These are phyloP conservation scores for Otus sunia DNA, from an alignment of 2,113 vertebrate species.

Conservation along the genomic window DNA sequence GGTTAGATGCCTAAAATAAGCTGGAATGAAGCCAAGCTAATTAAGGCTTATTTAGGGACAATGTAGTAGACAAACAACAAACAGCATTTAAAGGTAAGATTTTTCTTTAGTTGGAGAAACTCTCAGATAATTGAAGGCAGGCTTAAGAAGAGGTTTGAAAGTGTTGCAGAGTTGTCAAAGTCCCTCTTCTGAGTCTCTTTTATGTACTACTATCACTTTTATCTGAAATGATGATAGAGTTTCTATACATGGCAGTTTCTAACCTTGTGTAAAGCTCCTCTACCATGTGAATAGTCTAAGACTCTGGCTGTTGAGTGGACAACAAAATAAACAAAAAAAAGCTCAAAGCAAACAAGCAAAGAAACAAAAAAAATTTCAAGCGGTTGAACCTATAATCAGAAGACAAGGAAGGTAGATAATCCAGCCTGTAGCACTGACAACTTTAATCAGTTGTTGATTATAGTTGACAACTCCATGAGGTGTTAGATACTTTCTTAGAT, in stretches of 20 bases:
- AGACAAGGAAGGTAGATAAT: neutral
- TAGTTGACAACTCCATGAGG: neutral
- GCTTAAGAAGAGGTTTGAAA: neutral
- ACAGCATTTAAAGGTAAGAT: neutral
- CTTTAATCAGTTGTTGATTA: neutral
- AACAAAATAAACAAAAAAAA: neutral
- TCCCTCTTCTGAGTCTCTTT: neutral
- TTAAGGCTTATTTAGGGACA: neutral
- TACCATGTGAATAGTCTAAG: neutral
- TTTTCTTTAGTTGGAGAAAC: neutral
- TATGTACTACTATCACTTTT: neutral
- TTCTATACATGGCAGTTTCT: neutral
- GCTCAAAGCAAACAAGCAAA: neutral
- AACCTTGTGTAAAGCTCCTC: neutral
- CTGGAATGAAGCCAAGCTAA: neutral
- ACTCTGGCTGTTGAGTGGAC: neutral
- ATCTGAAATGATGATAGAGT: neutral
- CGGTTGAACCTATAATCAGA: neutral
- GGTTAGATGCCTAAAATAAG: neutral
- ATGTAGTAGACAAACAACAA: neutral
- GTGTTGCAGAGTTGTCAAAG: neutral
- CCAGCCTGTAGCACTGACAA: neutral
- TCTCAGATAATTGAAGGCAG: neutral
- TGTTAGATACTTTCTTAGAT: neutral
- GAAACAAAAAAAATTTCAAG: neutral